phyloP scores from a whole-genome alignment of 23 tunicate species.

The Oikopleura dioica region DNA sequence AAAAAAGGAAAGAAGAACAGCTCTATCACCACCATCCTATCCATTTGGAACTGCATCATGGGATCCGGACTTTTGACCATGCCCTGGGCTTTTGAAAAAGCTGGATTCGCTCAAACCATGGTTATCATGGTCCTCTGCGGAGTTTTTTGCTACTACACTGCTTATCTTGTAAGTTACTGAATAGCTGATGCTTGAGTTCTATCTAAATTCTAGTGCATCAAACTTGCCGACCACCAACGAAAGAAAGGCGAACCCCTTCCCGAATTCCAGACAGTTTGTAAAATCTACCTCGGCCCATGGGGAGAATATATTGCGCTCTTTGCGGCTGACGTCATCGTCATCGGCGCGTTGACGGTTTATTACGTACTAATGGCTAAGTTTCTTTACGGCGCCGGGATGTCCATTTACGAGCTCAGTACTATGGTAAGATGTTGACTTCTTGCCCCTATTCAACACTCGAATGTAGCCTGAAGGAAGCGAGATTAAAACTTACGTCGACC shows the following conservation, averaged over 20 bases:
- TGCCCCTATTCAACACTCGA: too few relatives aligned
- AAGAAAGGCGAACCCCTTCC: conserved; percentile 11
- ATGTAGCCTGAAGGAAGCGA: neutral
- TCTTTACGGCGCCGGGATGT: conserved; percentile 23
- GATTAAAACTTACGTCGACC: neutral
- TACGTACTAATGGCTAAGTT: conserved; percentile 29
- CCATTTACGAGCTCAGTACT: conserved; percentile 1
- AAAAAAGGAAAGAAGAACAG: neutral
- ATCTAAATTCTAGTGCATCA: too few relatives aligned
- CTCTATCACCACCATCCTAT: conserved; percentile 15
- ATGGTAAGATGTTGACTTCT: too few relatives aligned
- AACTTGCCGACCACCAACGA: neutral
- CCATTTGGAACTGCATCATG: conserved; percentile 41
- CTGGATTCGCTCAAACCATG: conserved; percentile 27
- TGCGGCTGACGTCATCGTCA: conserved; percentile 17
- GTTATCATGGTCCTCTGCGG: conserved; percentile 15
- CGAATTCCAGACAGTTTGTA: conserved; percentile 19
- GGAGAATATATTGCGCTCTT: conserved; percentile 8
- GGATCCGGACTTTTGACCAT: conserved; percentile 24
- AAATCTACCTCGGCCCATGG: conserved; percentile 19
- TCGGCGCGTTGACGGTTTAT: conserved; percentile 31
- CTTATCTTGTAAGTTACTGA: conserved; percentile 15
- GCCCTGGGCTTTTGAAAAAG: conserved; percentile 49
- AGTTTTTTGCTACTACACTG: conserved; percentile 20
- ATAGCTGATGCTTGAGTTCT: too few relatives aligned